These are phyloP conservation scores for Nasonovia ribisnigri DNA, from an alignment of 2,888 invertebrate genomes.

Conservation along the genomic window DNA sequence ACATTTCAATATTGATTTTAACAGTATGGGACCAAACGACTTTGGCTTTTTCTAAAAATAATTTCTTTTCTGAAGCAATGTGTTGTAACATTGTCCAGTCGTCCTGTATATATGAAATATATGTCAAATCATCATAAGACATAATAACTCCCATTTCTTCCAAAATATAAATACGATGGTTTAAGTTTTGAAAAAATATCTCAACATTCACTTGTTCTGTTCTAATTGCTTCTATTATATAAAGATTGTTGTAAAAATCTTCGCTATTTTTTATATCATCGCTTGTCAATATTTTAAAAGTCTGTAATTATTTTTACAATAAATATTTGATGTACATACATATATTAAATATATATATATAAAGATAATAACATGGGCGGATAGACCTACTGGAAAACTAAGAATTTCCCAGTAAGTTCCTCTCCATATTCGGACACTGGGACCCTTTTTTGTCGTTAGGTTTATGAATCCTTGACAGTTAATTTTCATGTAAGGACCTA, in stretches of 20 bases:
- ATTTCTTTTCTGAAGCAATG: constrained; percentile 31
- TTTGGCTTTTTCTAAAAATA: constrained; percentile 46
- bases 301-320: constrained; percentile 31
- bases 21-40: constrained; percentile 28
- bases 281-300: background rate
- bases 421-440: no score
- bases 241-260: constrained; percentile 31
- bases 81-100: constrained; percentile 46
- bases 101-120: constrained; percentile 20
- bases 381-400: no score
- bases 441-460: no score
- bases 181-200: constrained; percentile 55
- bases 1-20: constrained; percentile 14
- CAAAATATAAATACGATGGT: constrained; percentile 47
- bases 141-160: constrained; percentile 45
- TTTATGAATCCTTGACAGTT: no score
- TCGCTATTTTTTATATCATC: constrained; percentile 13
- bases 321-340: background rate
- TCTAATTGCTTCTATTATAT: constrained; percentile 49
- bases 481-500: no score
- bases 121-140: background rate
- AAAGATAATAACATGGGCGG: no score
- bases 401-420: no score
- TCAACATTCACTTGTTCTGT: constrained; percentile 53
- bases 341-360: background rate